Evolutionary conservation across 1,140 invertebrate species (phyloP).

Genomic region (Gryllus bimaculatus): DNA sequence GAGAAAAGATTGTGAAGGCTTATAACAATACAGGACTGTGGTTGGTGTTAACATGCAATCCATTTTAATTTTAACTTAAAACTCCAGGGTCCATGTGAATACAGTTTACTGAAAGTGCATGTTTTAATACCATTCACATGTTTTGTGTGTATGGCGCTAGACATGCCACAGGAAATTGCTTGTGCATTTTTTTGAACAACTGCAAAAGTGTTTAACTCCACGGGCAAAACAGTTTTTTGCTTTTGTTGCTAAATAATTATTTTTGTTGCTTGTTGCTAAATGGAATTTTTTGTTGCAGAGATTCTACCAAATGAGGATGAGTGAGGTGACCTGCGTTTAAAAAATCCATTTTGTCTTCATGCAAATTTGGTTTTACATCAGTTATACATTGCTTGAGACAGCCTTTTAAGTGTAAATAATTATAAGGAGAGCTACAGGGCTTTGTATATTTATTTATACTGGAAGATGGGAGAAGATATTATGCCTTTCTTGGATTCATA

Average conservation of each 20-base stretch:
- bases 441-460: conserved; percentile 17
- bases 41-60: not conserved
- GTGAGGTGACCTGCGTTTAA: no score
- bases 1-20: no score
- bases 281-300: not conserved
- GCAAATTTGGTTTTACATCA: not conserved
- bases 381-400: not conserved
- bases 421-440: not conserved
- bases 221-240: no score
- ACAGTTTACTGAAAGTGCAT: not conserved
- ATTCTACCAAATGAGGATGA: not conserved
- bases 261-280: not conserved
- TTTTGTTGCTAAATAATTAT: not conserved
- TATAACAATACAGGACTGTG: not conserved
- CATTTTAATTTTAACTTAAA: not conserved
- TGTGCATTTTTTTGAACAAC: not conserved
- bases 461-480: conserved; percentile 13
- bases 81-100: not conserved
- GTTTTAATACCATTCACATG: conserved; percentile 15
- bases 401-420: not conserved
- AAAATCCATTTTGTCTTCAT: no score
- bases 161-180: conserved; percentile 10
- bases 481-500: not conserved
- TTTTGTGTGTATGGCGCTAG: conserved; percentile 13
- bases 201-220: no score